Evolutionary conservation across 2,888 invertebrate genomes (phyloP), one percentile per base, ranked within the genome.

Genomic region (Biston betularia): DNA sequence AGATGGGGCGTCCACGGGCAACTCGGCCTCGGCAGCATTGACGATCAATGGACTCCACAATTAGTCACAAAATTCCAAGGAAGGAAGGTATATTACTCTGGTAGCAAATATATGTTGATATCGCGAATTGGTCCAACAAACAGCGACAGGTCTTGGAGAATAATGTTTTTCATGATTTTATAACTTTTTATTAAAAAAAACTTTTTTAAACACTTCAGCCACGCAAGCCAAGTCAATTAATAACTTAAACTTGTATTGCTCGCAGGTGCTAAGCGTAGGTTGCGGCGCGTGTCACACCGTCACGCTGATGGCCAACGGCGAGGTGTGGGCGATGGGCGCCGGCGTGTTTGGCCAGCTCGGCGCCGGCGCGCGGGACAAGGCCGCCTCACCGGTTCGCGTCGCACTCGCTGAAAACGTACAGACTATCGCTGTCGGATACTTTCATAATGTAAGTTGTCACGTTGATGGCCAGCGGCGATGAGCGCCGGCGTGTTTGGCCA

Each of bases 1-100:
- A 95, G 95, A 34, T 99, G 99, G 98, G 98, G 98, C 34, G 96
- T 98, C 48, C 98, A 98, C 84, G 99, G 99, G 0, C 99, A 99
- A 86, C 90, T 99, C 12, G 98, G 98, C 33, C 97, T 97, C 79
- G 97, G 97, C 5, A 95, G 94, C 76, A 96, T 97, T 15, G 96
- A 97, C 77, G 97, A 97, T 82, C 92, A 90, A 53, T 87, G 80
- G 71, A 83, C 81, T 15, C 94, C 94, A 0, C 90, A 90, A 69
- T 76, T 91, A 42, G 93, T 93, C 14, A 88, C 89, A 0, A 92
- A 87, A 65, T 84, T 94, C 44, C 89, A 89, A 72, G 91, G 92
- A 6, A 85, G 92, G 75, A 94, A 93, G 80, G 94, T 90, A 71
- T 38, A 12, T 49, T n/a, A 5, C n/a, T n/a, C n/a, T n/a, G n/a